A percentile compares a stretch with the other conserved stretches of the same genome.
phyloP scores from a whole-genome alignment of 2,113 vertebrate genomes.

The Progne subis region DNA sequence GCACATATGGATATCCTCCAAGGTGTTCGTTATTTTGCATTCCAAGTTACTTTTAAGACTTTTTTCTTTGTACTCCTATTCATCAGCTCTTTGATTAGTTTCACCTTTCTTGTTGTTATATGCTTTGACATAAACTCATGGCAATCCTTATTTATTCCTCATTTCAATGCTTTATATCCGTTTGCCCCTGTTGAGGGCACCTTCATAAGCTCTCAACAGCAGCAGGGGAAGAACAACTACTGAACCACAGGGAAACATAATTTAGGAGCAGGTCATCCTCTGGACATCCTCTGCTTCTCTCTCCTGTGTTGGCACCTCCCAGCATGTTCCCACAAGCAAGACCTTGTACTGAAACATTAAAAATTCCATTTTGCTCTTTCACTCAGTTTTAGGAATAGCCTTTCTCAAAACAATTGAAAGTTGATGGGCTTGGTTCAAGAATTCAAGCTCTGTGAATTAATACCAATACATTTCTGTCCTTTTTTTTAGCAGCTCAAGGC shows the following conservation, averaged over 20 bases:
- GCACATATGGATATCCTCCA: background rate
- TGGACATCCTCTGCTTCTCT: background rate
- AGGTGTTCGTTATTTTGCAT: background rate
- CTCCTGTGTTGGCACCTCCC: background rate
- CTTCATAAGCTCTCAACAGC: slow-evolving; percentile 26
- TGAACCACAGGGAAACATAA: background rate
- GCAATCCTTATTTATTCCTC: background rate
- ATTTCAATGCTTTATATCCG: background rate
- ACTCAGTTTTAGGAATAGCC: background rate
- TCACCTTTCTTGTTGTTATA: background rate
- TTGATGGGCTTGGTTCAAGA: background rate
- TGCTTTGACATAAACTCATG: background rate
- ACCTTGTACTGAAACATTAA: background rate
- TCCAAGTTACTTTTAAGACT: background rate
- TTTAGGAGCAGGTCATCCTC: background rate
- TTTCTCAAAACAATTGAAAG: background rate
- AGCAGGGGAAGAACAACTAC: slow-evolving; percentile 25
- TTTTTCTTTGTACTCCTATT: background rate
- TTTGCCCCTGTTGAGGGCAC: background rate
- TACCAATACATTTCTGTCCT: background rate
- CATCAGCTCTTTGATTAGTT: background rate
- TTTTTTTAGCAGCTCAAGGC: background rate
- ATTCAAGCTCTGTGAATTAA: background rate
- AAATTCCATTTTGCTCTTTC: background rate
- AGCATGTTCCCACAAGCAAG: background rate